Evolutionary conservation across 2,797 vertebrate species (phyloP).

Genomic region (Sebastes hubbsi): DNA sequence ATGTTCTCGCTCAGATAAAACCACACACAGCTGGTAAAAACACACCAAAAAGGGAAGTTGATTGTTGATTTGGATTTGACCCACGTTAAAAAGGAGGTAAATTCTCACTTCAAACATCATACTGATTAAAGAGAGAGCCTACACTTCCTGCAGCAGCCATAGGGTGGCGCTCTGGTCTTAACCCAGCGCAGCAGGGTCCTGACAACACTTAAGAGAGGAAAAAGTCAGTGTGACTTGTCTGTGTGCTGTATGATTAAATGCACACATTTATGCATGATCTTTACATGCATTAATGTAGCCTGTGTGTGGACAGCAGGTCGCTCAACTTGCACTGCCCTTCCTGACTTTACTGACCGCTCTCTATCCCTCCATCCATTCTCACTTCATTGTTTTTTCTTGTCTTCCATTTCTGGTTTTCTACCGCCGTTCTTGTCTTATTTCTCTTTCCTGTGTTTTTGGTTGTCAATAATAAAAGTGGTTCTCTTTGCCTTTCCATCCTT

Average conservation of each 20-base stretch:
- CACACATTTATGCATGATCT: constrained; percentile 61
- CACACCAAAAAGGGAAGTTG: not conserved
- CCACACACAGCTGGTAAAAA: not conserved
- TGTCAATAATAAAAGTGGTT: not conserved
- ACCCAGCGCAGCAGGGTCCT: constrained; percentile 11
- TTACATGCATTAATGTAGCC: constrained; percentile 63
- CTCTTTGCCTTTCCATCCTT: not conserved
- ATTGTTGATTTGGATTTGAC: not conserved
- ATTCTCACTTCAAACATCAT: not conserved
- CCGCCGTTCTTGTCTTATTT: not conserved
- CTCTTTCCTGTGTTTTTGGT: not conserved
- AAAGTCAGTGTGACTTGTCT: constrained; percentile 41
- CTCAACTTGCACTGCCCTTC: constrained; percentile 22
- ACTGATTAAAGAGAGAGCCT: not conserved
- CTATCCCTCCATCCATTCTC: constrained; percentile 7
- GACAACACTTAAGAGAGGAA: constrained; percentile 5
- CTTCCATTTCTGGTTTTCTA: not conserved
- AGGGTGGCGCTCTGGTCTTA: constrained; percentile 64
- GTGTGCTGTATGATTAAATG: constrained; percentile 32
- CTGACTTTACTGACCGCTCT: constrained; percentile 13
- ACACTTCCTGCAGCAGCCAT: constrained; percentile 41
- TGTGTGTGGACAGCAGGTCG: constrained; percentile 36
- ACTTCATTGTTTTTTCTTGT: not conserved
- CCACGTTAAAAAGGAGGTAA: not conserved
- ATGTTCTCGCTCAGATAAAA: not conserved